Percentiles rank a stretch among this genome's conserved stretches.
Conservation (phyloP, 1,140 invertebrate species). For the Anastatus disparis region DNA sequence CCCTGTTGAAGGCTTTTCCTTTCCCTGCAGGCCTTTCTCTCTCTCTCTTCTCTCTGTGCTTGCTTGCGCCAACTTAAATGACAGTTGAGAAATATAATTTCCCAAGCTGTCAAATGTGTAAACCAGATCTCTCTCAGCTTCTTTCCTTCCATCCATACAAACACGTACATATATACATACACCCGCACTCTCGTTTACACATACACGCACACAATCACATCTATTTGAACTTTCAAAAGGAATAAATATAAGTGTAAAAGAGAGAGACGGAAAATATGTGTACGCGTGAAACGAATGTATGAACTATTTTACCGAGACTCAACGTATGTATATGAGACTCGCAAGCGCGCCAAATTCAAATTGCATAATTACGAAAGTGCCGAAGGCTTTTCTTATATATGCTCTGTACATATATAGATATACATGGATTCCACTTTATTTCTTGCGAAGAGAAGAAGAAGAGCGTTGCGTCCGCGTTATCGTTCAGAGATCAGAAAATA, state of each 20-base stretch:
- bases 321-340: not conserved
- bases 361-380: not conserved
- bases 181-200: too few species aligned
- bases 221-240: too few species aligned
- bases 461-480: too few species aligned
- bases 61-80: conserved; percentile 57
- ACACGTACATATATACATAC: not conserved
- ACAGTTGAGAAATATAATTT: conserved; percentile 65
- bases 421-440: too few species aligned
- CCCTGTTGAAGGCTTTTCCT: too few species aligned
- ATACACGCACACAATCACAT: too few species aligned
- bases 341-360: conserved; percentile 2
- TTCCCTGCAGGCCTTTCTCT: conserved; percentile 1
- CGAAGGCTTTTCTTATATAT: not conserved
- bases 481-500: conserved; percentile 11
- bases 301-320: not conserved
- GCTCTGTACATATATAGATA: too few species aligned
- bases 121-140: conserved; percentile 42
- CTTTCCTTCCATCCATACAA: not conserved
- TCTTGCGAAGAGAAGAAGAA: too few species aligned
- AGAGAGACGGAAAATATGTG: too few species aligned
- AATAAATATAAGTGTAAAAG: too few species aligned
- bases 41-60: not conserved
- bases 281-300: not conserved
- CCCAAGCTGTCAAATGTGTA: conserved; percentile 59